These are phyloP conservation scores for Macquaria ambigua DNA, from an alignment of 2,113 vertebrate genomes.

Conservation along the genomic window DNA sequence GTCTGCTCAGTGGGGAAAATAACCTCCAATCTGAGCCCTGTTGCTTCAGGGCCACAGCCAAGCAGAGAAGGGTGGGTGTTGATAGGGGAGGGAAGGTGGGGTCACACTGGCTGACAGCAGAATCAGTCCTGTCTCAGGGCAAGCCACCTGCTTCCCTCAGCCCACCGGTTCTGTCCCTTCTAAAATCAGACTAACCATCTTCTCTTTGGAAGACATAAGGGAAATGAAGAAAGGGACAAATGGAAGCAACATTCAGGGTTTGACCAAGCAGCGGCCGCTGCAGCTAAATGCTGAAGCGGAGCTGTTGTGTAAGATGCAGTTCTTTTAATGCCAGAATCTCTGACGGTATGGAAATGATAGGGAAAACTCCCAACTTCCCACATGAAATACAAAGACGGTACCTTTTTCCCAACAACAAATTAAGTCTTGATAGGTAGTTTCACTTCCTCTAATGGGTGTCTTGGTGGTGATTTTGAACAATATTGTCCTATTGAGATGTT, in stretches of 20 bases:
- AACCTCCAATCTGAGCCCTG: slow-evolving; percentile 58
- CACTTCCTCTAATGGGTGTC: not conserved
- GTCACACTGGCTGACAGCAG: slow-evolving; percentile 48
- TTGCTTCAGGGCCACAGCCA: slow-evolving; percentile 61
- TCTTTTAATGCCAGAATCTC: not conserved
- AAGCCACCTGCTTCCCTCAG: slow-evolving; percentile 71
- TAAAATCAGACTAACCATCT: slow-evolving; percentile 24
- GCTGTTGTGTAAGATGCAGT: not conserved
- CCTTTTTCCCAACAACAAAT: slow-evolving; percentile 8
- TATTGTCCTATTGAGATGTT: not conserved
- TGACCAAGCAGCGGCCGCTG: not conserved
- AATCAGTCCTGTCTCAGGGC: slow-evolving; percentile 58
- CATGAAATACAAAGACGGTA: not conserved
- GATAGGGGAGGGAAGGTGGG: slow-evolving; percentile 25
- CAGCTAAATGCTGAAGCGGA: not conserved
- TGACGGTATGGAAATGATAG: not conserved
- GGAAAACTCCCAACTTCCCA: not conserved
- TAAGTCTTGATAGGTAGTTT: slow-evolving; percentile 19
- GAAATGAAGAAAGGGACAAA: not conserved
- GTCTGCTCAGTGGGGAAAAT: slow-evolving; percentile 39
- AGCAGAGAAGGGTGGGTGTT: slow-evolving; percentile 52
- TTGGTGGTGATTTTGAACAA: not conserved
- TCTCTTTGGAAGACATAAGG: not conserved
- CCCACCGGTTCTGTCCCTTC: slow-evolving; percentile 32
- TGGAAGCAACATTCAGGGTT: not conserved